phyloP scores from a whole-genome alignment of 2,888 invertebrate genomes.

The Craniophora ligustri region DNA sequence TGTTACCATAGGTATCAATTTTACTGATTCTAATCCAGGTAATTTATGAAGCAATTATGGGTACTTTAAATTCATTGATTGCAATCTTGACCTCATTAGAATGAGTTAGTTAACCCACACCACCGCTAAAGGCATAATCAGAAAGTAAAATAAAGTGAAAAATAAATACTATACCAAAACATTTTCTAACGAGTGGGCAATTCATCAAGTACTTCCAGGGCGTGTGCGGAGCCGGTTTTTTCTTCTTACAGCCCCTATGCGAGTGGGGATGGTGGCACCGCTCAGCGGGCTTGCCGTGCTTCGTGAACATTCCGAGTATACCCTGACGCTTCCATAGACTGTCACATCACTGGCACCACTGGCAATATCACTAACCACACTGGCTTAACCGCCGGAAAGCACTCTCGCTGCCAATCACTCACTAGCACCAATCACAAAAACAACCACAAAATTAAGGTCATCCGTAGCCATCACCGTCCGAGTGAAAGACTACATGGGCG shows the following conservation, averaged over 20 bases:
- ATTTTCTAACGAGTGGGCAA: conserved; percentile 89
- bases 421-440: conserved; percentile 76
- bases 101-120: conserved; percentile 49
- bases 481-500: conserved; percentile 74
- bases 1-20: conserved; percentile 27
- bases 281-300: conserved; percentile 85
- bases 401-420: conserved; percentile 65
- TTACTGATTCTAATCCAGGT: conserved; percentile 24
- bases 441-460: conserved; percentile 79
- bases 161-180: conserved; percentile 87
- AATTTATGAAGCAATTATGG: conserved; percentile 29
- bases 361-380: conserved; percentile 69
- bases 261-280: conserved; percentile 81
- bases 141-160: conserved; percentile 58
- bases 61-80: conserved; percentile 38
- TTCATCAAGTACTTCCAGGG: conserved; percentile 89
- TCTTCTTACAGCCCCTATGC: conserved; percentile 85
- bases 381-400: conserved; percentile 59
- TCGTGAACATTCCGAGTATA: conserved; percentile 86
- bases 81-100: conserved; percentile 42
- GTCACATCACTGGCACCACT: conserved; percentile 84
- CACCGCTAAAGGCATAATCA: conserved; percentile 32
- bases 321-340: conserved; percentile 83
- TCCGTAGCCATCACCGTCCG: conserved; percentile 81
- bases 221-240: conserved; percentile 85